Percentiles rank a stretch among this genome's conserved stretches.
Conservation (phyloP, 2,888 invertebrate genomes). For the Volucella zonaria region DNA sequence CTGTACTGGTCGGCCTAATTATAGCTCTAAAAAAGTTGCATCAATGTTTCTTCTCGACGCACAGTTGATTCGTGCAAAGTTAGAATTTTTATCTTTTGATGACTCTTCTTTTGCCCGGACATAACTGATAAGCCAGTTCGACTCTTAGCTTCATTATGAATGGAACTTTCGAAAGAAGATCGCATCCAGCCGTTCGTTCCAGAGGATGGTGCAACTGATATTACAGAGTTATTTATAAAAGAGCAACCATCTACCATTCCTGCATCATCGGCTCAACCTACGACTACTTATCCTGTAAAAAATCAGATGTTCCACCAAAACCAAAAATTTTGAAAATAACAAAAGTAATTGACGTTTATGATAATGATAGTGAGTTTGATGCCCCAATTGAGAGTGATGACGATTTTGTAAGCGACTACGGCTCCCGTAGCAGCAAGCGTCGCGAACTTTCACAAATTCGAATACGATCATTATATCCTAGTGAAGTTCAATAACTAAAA, state of each 20-base stretch:
- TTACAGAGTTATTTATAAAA: conserved; percentile 8
- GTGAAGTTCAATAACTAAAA: conserved; percentile 86
- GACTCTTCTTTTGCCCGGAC: conserved; percentile 89
- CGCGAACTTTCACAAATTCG: conserved; percentile 34
- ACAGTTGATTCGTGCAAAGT: conserved; percentile 70
- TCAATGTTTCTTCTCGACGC: conserved; percentile 76
- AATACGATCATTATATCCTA: conserved; percentile 77
- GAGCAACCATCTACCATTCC: conserved; percentile 32
- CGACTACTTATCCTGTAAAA: background rate
- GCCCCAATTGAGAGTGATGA: conserved; percentile 13
- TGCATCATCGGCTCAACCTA: conserved; percentile 8
- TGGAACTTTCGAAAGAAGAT: conserved; percentile 86
- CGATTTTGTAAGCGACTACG: conserved; percentile 27
- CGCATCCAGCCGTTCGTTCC: conserved; percentile 66
- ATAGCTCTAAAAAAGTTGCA: conserved; percentile 43
- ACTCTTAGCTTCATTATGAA: conserved; percentile 88
- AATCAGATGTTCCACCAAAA: background rate
- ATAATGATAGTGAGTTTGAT: conserved; percentile 53
- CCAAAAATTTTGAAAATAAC: conserved; percentile 5
- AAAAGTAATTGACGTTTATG: conserved; percentile 41
- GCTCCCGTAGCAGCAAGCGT: conserved; percentile 20
- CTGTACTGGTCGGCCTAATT: conserved; percentile 82
- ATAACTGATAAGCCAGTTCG: conserved; percentile 91
- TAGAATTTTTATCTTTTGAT: conserved; percentile 83
- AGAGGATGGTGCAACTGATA: conserved; percentile 38